Evolutionary conservation across 1,140 invertebrate genomes (phyloP).

Genomic region (Drosophila leontia): DNA sequence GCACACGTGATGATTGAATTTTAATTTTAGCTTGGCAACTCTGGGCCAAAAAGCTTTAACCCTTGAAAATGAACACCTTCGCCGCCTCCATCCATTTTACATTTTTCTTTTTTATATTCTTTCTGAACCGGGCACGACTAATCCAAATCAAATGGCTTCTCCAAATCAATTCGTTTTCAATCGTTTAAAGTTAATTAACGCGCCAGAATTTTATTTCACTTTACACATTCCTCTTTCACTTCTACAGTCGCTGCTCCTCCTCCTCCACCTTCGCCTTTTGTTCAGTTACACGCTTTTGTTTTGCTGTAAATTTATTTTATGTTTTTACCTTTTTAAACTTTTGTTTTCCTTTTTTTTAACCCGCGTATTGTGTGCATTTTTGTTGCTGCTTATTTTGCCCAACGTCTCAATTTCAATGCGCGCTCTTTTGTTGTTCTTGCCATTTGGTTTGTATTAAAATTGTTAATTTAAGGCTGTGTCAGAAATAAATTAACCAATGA

Average conservation of each 20-base stretch:
- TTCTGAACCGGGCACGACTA: slow-evolving; percentile 70
- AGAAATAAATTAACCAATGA: slow-evolving; percentile 79
- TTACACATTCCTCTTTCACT: slow-evolving; percentile 59
- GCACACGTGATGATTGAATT: slow-evolving; percentile 84
- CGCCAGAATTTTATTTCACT: slow-evolving; percentile 76
- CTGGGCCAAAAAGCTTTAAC: slow-evolving; percentile 25
- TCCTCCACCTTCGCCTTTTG: slow-evolving; percentile 13
- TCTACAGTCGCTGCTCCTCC: background rate
- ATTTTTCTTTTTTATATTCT: slow-evolving; percentile 5
- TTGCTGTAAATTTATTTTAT: slow-evolving; percentile 75
- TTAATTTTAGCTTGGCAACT: slow-evolving; percentile 68
- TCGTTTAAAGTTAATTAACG: slow-evolving; percentile 84
- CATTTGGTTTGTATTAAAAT: slow-evolving; percentile 69
- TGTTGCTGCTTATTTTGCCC: slow-evolving; percentile 40
- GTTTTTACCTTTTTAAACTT: slow-evolving; percentile 56
- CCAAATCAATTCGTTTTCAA: slow-evolving; percentile 83
- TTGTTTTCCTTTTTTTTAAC: slow-evolving; percentile 35
- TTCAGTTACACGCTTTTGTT: slow-evolving; percentile 74
- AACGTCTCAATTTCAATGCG: slow-evolving; percentile 76
- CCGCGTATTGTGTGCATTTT: slow-evolving; percentile 20
- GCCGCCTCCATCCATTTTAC: slow-evolving; percentile 3
- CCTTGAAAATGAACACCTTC: slow-evolving; percentile 18
- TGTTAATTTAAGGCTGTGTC: slow-evolving; percentile 78
- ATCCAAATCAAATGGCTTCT: slow-evolving; percentile 82
- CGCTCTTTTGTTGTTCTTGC: slow-evolving; percentile 60